Evolutionary conservation across 2,797 vertebrate species (phyloP), one percentile per base, ranked within the genome.

Genomic region (Lateolabrax maculatus): DNA sequence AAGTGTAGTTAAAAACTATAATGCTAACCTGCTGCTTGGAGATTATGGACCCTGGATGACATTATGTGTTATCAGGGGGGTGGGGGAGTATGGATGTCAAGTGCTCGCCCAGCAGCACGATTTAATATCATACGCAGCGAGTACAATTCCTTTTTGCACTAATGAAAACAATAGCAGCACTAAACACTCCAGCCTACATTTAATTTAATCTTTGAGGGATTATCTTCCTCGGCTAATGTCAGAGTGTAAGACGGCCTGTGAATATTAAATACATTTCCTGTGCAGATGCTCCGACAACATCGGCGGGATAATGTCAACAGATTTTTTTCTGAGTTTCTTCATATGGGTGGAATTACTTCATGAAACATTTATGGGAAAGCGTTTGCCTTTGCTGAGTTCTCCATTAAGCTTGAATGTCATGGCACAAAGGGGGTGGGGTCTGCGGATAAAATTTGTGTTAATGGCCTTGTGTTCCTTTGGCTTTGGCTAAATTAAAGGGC

Each of bases 161-260:
- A 89, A 94, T 95, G 93, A 95, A 94, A 95, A 95, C 94, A 95
- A 95, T 93, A 94, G 92, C 89, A 86, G 92, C 90, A 74, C 90
- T 93, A 93, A 94, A 94, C 92, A 94, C 89, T 85, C 75, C 87
- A 87, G 90, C 92, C 92, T 92, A 94, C 93, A 93, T 95, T 94
- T 94, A 91, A 94, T 95, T 95, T 95, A 94, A 95, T 95, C 94
- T 93, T 85, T 78, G 82, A 85, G 86, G 94, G 95, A 96, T 96
- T 95, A 95, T 89, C 87, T 86, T 91, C 87, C 82, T 61, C 77
- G 53, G 90, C 85, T 94, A 92, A 95, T 95, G 93, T 94, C 92
- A 81, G 73, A 83, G 84, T 80, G 84, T 83, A 92, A 87, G 83
- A 93, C 84, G 83, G 80, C 87, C 87, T 12, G 77, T 89, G 93